Evolutionary conservation across 2,113 vertebrate genomes (phyloP).

Genomic region (Oostethus manadensis): DNA sequence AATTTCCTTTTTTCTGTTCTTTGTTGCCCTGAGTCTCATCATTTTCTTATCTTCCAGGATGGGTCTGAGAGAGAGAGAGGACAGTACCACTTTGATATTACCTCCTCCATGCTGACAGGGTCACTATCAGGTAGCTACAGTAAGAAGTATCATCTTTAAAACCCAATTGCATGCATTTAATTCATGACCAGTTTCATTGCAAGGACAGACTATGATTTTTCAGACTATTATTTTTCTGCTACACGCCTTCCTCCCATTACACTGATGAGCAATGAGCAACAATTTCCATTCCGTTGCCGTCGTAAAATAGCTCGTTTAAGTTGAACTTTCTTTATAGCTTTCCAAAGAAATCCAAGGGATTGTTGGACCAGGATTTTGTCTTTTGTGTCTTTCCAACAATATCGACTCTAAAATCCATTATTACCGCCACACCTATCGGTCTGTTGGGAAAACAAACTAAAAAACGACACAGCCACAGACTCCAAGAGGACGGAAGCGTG

Average conservation of each 20-base stretch:
- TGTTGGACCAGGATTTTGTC: background rate
- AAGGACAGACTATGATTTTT: background rate
- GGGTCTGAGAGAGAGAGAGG: constrained; percentile 24
- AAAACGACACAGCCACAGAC: background rate
- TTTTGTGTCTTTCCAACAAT: constrained; percentile 14
- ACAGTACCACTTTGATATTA: constrained; percentile 49
- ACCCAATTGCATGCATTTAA: constrained; percentile 18
- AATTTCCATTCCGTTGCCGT: background rate
- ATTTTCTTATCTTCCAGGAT: constrained; percentile 51
- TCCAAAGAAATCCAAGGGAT: constrained; percentile 7
- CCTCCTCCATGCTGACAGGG: constrained; percentile 23
- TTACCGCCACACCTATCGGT: constrained; percentile 10
- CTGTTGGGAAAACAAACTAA: constrained; percentile 18
- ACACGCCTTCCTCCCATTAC: background rate
- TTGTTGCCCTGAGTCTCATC: constrained; percentile 53
- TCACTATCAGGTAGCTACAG: constrained; percentile 38
- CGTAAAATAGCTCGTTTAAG: background rate
- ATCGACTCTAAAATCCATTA: constrained; percentile 21
- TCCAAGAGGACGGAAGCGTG: constrained; percentile 16
- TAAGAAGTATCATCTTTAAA: constrained; percentile 11
- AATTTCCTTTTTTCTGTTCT: constrained; percentile 55
- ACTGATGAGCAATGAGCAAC: background rate
- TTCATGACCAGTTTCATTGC: background rate
- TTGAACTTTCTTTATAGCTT: background rate
- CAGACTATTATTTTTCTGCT: background rate